phyloP scores from a whole-genome alignment of 1,140 invertebrate genomes.

The Polypedilum vanderplanki region DNA sequence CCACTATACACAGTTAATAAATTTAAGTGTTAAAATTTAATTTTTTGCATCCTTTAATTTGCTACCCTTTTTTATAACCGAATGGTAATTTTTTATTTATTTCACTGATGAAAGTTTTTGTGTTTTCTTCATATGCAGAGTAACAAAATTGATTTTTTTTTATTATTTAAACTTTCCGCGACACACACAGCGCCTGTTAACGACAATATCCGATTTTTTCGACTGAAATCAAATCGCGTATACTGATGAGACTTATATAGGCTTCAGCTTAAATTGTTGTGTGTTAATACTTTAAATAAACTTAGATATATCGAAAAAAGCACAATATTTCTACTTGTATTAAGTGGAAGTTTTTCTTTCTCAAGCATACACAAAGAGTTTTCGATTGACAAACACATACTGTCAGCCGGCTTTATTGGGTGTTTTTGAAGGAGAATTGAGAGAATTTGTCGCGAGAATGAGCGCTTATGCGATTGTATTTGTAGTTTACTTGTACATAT shows the following conservation, averaged over 20 bases:
- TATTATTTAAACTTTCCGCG: not conserved
- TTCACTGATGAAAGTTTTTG: too few species aligned
- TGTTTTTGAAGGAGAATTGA: constrained; percentile 13
- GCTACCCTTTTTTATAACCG: too few species aligned
- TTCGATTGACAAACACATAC: constrained; percentile 5
- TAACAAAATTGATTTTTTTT: too few species aligned
- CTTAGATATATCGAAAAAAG: constrained; percentile 19
- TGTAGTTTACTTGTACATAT: not conserved
- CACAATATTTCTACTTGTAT: not conserved
- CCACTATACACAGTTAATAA: not conserved
- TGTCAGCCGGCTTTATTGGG: not conserved
- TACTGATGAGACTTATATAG: constrained; percentile 24
- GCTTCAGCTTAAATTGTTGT: constrained; percentile 24
- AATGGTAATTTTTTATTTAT: too few species aligned
- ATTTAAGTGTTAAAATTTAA: too few species aligned
- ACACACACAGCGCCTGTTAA: not conserved
- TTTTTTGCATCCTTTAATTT: too few species aligned
- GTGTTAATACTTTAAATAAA: constrained; percentile 28
- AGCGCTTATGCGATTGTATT: not conserved
- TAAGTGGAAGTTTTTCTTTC: not conserved
- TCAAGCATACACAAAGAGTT: constrained; percentile 6
- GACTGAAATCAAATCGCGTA: constrained; percentile 21
- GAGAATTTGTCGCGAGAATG: not conserved
- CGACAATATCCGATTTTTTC: constrained; percentile 9
- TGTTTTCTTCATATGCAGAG: too few species aligned